phyloP scores from a whole-genome alignment of 1,140 invertebrate genomes.

The Sitophilus oryzae region DNA sequence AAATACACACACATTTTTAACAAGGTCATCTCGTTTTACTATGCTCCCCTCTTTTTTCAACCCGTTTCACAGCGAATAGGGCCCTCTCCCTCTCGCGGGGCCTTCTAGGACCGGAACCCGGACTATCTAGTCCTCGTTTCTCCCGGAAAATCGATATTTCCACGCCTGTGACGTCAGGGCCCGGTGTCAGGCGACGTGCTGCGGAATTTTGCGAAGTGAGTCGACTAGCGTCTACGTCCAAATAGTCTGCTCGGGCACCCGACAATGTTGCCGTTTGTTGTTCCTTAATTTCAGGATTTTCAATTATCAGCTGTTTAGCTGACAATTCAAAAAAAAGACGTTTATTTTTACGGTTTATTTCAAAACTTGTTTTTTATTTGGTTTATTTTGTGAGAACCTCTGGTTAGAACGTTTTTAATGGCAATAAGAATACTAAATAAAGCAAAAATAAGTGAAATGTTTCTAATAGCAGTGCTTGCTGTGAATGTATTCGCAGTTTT shows the following conservation, averaged over 20 bases:
- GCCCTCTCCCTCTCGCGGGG: slow-evolving; percentile 14
- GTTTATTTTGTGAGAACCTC: no score
- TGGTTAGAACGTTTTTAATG: no score
- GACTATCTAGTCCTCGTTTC: slow-evolving; percentile 33
- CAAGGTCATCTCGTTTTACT: slow-evolving; percentile 29
- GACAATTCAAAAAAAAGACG: not conserved
- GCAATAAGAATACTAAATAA: no score
- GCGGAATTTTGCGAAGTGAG: slow-evolving; percentile 34
- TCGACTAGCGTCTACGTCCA: slow-evolving; percentile 42
- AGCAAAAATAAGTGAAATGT: no score
- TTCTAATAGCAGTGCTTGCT: no score
- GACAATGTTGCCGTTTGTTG: slow-evolving; percentile 23
- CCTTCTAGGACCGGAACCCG: slow-evolving; percentile 26
- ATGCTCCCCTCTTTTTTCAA: not conserved
- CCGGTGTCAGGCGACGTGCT: slow-evolving; percentile 33
- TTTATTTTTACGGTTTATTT: slow-evolving; percentile 1
- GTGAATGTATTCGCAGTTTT: no score
- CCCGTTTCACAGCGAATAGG: no score
- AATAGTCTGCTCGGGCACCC: slow-evolving; percentile 36
- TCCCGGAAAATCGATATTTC: slow-evolving; percentile 41
- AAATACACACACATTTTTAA: slow-evolving; percentile 25
- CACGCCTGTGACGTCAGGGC: slow-evolving; percentile 44
- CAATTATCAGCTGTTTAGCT: no score
- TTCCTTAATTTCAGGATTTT: no score
- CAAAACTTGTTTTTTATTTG: not conserved